Conservation (phyloP, 2,113 vertebrate genomes). For the Dryoscopus gambensis region DNA sequence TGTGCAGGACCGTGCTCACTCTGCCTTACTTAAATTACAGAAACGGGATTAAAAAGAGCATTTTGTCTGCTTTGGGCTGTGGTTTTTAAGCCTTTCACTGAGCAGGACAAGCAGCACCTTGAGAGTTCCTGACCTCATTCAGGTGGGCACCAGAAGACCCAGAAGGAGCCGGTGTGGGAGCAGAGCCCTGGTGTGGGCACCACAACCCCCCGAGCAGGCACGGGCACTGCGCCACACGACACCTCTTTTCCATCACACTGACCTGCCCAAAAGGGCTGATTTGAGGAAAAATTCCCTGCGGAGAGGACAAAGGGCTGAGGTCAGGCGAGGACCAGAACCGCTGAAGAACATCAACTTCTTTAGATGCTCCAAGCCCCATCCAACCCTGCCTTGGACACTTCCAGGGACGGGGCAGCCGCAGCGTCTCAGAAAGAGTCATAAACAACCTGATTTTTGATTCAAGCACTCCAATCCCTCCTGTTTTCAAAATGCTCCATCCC, state of each 20-base stretch:
- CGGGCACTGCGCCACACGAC: neutral
- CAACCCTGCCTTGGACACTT: neutral
- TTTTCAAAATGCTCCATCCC: neutral
- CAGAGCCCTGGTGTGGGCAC: neutral
- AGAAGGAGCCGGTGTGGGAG: neutral
- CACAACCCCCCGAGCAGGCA: rapidly evolving
- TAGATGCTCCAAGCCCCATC: neutral
- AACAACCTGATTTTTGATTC: neutral
- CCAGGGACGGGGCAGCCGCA: neutral
- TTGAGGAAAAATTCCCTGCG: neutral
- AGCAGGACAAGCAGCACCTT: neutral
- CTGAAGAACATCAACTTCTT: neutral
- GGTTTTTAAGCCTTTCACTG: neutral
- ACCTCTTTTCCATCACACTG: neutral
- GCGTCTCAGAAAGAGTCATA: neutral
- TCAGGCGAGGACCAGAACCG: neutral
- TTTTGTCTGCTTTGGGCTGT: neutral
- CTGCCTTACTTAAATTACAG: neutral
- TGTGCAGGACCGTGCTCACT: neutral
- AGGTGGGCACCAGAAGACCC: neutral
- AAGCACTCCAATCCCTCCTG: neutral
- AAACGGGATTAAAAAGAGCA: neutral
- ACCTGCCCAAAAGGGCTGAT: neutral
- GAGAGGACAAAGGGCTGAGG: neutral
- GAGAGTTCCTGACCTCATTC: neutral